A percentile compares a stretch with the other conserved stretches of the same genome.
phyloP scores from a whole-genome alignment of 1,140 invertebrate genomes.

The Forficula auricularia region DNA sequence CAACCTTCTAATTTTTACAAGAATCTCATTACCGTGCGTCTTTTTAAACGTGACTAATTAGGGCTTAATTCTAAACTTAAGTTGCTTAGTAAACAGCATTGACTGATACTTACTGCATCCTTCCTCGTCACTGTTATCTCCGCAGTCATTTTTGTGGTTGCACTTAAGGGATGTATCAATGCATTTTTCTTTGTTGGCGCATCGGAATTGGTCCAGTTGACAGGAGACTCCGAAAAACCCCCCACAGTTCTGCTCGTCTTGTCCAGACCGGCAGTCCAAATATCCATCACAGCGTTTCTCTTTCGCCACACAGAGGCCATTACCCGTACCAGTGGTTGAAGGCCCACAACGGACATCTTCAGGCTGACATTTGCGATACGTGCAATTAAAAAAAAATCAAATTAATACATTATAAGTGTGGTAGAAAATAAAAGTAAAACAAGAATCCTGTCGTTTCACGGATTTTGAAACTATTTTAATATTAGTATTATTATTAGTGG shows the following conservation, averaged over 20 bases:
- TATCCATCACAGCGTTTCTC: slow-evolving; percentile 81
- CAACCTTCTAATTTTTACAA: no score
- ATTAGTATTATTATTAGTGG: no score
- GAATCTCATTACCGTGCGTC: no score
- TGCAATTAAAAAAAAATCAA: slow-evolving; percentile 34
- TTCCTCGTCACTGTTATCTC: slow-evolving; percentile 75
- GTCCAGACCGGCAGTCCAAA: slow-evolving; percentile 66
- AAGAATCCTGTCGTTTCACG: no score
- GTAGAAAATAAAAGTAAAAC: no score
- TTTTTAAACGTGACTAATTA: no score
- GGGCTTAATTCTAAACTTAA: no score
- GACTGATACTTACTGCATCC: slow-evolving; percentile 50
- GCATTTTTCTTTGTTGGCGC: slow-evolving; percentile 64
- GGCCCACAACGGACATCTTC: slow-evolving; percentile 66
- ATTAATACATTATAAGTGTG: no score
- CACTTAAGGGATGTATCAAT: slow-evolving; percentile 65
- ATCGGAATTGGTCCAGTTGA: slow-evolving; percentile 74
- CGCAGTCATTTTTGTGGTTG: slow-evolving; percentile 77
- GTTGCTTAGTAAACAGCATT: no score
- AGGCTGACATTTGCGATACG: slow-evolving; percentile 64
- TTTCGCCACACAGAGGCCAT: slow-evolving; percentile 63
- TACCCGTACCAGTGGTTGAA: slow-evolving; percentile 23
- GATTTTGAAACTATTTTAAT: no score
- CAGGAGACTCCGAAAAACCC: slow-evolving; percentile 42
- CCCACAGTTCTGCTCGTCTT: slow-evolving; percentile 64